Conservation (phyloP, 2,888 invertebrate genomes). For the Euzophera pinguis region DNA sequence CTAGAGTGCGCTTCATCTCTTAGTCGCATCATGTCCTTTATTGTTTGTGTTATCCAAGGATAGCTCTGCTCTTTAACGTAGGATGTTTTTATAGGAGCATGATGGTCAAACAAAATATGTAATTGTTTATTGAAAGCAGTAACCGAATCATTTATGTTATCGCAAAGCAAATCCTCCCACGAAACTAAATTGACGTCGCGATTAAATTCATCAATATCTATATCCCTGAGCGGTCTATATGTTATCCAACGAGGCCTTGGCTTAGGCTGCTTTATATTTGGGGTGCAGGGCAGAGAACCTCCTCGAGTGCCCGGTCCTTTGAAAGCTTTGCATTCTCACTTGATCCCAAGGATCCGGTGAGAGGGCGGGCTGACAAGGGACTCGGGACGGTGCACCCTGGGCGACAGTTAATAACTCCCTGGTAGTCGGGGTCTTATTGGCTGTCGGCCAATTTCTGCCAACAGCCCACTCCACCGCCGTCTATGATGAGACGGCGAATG, state of each 20-base stretch:
- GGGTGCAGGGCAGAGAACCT: too few species aligned
- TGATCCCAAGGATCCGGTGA: too few species aligned
- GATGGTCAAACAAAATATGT: background rate
- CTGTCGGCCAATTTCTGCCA: too few species aligned
- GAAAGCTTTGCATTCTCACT: too few species aligned
- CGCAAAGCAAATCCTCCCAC: background rate
- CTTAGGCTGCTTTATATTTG: background rate
- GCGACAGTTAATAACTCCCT: too few species aligned
- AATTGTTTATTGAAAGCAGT: conserved; percentile 5
- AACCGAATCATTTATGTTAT: background rate
- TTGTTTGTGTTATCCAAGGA: background rate
- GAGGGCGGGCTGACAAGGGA: too few species aligned
- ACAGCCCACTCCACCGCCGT: too few species aligned
- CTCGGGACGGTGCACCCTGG: too few species aligned
- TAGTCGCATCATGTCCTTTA: background rate
- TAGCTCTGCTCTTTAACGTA: background rate
- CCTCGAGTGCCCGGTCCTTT: too few species aligned
- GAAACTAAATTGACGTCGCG: background rate
- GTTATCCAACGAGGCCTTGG: background rate
- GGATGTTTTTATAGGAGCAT: background rate
- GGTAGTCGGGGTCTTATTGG: too few species aligned
- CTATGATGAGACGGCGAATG: too few species aligned
- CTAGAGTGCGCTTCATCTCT: background rate
- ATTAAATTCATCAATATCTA: background rate
- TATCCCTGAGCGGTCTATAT: background rate